phyloP scores from a whole-genome alignment of 2,888 invertebrate genomes.

The Tenthredo livida region DNA sequence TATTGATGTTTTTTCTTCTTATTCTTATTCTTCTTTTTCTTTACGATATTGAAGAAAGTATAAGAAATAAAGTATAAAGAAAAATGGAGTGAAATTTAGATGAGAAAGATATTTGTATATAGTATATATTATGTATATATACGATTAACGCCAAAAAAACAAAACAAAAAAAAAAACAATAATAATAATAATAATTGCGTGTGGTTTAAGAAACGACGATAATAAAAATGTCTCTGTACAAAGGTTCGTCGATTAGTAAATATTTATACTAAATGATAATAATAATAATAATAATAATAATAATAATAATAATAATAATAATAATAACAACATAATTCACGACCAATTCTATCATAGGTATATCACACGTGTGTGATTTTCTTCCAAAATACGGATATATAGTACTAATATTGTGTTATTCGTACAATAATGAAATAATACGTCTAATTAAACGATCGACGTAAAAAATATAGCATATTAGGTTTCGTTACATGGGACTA shows the following conservation, averaged over 20 bases:
- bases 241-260: neutral
- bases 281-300: too few relatives aligned
- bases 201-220: neutral
- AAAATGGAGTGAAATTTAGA: conserved; percentile 6
- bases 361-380: neutral
- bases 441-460: neutral
- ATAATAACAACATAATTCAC: neutral
- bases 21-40: too few relatives aligned
- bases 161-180: too few relatives aligned
- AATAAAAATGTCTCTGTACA: conserved; percentile 15
- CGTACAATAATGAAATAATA: neutral
- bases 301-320: neutral
- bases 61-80: neutral
- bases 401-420: neutral
- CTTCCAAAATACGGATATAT: too few relatives aligned
- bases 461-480: neutral
- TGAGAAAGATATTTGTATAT: conserved; percentile 29
- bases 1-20: neutral
- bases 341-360: neutral
- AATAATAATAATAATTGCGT: neutral
- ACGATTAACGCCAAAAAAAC: too few relatives aligned
- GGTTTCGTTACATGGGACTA: neutral
- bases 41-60: neutral
- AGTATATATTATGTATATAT: neutral
- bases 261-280: neutral